phyloP scores from a whole-genome alignment of 2,888 invertebrate genomes.

The Siphonodentalium dalli region DNA sequence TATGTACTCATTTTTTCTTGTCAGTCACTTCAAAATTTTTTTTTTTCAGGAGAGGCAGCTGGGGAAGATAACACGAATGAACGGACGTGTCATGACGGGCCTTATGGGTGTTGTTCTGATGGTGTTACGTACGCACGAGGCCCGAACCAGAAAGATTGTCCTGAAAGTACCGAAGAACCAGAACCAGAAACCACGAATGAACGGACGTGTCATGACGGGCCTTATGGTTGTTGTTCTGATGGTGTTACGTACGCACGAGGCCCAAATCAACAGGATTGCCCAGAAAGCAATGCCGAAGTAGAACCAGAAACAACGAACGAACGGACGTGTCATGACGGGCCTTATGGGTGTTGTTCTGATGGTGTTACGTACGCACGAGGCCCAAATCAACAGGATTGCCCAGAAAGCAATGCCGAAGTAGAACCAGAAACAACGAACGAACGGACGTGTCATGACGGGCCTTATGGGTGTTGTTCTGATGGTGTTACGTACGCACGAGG shows the following conservation, averaged over 20 bases:
- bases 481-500: constrained; percentile 85
- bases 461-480: constrained; percentile 88
- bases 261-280: constrained; percentile 75
- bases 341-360: constrained; percentile 88
- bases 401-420: no score
- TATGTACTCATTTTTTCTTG: no score
- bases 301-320: no score
- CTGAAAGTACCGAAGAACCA: no score
- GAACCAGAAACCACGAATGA: no score
- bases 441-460: constrained; percentile 22
- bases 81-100: constrained; percentile 22
- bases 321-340: constrained; percentile 22
- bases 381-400: constrained; percentile 75
- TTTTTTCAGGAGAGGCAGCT: no score
- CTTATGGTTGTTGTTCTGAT: constrained; percentile 88
- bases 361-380: constrained; percentile 85
- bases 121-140: constrained; percentile 85
- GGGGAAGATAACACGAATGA: no score
- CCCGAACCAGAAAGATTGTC: constrained; percentile 75
- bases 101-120: constrained; percentile 88
- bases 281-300: no score
- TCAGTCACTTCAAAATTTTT: no score
- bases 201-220: constrained; percentile 22
- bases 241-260: constrained; percentile 85
- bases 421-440: no score